Base-by-base conservation (phyloP, 2,113 vertebrate genomes). In the Suncus etruscus region DNA sequence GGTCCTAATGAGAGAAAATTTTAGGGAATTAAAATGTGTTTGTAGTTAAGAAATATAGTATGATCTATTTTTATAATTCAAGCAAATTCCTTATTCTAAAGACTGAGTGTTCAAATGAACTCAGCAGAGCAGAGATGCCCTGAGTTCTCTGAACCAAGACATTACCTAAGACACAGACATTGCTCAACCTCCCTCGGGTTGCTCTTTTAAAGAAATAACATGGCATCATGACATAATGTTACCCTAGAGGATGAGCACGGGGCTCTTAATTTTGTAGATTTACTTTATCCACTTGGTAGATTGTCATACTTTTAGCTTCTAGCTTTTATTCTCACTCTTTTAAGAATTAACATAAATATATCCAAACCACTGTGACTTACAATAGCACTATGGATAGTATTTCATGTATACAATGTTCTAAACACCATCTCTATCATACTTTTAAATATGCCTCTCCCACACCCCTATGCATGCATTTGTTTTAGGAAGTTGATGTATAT, bases 141-240 rank as follows among this genome's bases (percentile, higher is more conserved):
- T 70, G 61, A 91, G 70, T 8, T 91, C 74, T 66, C 61, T 68
- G 87, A 95, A 92, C 82, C 85, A 95, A 95, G 95, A 96, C 85
- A 89, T 96, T 89, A 94, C 72, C 85, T 91, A 94, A 95, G 75
- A 92, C 12, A 12, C 51, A 92, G 93, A 92, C 91, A 76, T 89
- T 93, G 85, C 61, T 93, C 51, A 94, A 16, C 58, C 20, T 87
- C 93, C 91, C 91, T 32, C 0, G 74, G 74, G 82, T 63, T 54
- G 20, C 11, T 29, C 24, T 68, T 78, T 82, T 81, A 83, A 69
- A 82, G n/a, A 7, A 65, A 16, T 8, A 45, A 7, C 24, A 4
- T 66, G 90, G 61, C 69, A 54, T 3, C 2, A 75, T 54, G 85
- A 78, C 70, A 76, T 84, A 76, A 76, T 79, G 61, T 12, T 78